A percentile compares a stretch with the other conserved stretches of the same genome.
Conservation (phyloP, 2,113 vertebrate genomes). For the human (Homo sapiens) region GRCh38 chr18:56728501-56729000, state of each 20-base stretch:
- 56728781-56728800: background rate
- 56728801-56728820: background rate
- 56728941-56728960: background rate
- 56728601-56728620: background rate
- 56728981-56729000: background rate
- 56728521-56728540: background rate
- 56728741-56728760: background rate
- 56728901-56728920: background rate
- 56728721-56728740: background rate
- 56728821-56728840: background rate
- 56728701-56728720: background rate
- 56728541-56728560: background rate
- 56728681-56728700: background rate
- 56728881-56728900: background rate
- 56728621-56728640: background rate
- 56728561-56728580: background rate
- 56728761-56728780: background rate
- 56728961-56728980: background rate
- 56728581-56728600: background rate
- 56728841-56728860: background rate
- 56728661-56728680: background rate
- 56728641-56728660: background rate
- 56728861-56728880: background rate
- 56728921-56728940: background rate
- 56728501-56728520: background rate